Conservation (phyloP, 2,888 invertebrate species). For the Dryococelus australis region DNA sequence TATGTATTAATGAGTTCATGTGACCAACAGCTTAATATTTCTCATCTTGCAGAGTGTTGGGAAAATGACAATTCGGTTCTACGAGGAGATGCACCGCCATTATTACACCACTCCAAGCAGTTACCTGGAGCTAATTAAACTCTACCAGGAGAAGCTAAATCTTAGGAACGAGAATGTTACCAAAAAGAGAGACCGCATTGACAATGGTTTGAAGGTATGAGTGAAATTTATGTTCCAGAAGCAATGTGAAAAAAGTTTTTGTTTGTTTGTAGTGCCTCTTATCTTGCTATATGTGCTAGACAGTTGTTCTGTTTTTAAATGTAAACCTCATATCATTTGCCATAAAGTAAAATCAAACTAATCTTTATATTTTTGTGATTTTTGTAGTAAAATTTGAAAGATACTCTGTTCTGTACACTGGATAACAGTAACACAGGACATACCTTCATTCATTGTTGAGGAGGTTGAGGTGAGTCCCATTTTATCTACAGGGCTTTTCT, state of each 20-base stretch:
- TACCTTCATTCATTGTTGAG: too few relatives aligned
- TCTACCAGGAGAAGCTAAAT: conserved; percentile 74
- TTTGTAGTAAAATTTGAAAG: too few relatives aligned
- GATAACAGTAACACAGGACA: too few relatives aligned
- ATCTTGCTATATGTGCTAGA: too few relatives aligned
- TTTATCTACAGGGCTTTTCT: too few relatives aligned
- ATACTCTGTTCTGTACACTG: too few relatives aligned
- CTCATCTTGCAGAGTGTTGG: conserved; percentile 74
- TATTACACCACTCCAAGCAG: conserved; percentile 94
- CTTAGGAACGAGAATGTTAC: conserved; percentile 75
- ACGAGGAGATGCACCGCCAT: conserved; percentile 81
- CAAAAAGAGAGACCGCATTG: conserved; percentile 71
- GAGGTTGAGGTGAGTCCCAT: too few relatives aligned
- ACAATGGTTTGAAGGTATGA: conserved; percentile 71
- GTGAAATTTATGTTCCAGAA: neutral
- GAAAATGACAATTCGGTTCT: conserved; percentile 77
- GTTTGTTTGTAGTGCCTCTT: neutral
- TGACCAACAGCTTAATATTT: neutral
- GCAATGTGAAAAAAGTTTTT: neutral
- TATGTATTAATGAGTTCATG: too few relatives aligned
- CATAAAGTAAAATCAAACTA: too few relatives aligned
- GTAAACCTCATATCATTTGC: too few relatives aligned
- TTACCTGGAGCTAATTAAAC: conserved; percentile 83
- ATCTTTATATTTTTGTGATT: too few relatives aligned
- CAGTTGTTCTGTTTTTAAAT: too few relatives aligned